phyloP scores from a whole-genome alignment of 2,113 vertebrate species.

The Hypanus sabinus region DNA sequence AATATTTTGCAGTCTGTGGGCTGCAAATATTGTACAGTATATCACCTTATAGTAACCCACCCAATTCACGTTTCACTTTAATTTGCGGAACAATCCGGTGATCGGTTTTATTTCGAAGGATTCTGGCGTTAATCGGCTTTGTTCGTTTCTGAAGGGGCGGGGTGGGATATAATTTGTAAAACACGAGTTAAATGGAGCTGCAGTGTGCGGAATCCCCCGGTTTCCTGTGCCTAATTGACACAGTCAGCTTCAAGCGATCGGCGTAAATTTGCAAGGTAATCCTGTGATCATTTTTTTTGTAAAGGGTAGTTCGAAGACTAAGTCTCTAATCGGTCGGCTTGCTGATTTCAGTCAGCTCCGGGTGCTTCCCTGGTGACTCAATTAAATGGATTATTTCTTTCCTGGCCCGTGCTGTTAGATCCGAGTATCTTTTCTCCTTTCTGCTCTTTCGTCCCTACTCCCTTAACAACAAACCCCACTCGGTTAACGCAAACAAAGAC shows the following conservation, averaged over 20 bases:
- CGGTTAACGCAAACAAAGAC: background rate
- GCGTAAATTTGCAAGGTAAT: slow-evolving; percentile 7
- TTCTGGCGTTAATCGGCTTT: background rate
- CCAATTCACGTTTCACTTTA: background rate
- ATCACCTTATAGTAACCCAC: background rate
- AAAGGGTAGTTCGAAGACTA: background rate
- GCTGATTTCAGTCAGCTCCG: background rate
- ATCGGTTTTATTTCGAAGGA: background rate
- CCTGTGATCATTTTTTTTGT: background rate
- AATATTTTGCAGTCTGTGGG: too few relatives aligned
- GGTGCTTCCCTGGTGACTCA: slow-evolving; percentile 77
- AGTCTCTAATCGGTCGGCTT: slow-evolving; percentile 26
- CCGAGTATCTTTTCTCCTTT: background rate
- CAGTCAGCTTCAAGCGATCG: background rate
- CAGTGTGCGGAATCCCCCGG: background rate
- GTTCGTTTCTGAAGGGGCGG: background rate
- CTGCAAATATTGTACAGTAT: too few relatives aligned
- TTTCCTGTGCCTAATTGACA: background rate
- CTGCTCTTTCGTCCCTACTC: background rate
- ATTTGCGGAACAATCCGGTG: background rate
- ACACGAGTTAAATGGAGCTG: background rate
- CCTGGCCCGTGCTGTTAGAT: slow-evolving; percentile 46
- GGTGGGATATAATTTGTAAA: background rate
- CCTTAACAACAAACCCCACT: background rate
- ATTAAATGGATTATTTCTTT: slow-evolving; percentile 96